Base-by-base conservation (phyloP, 2,888 invertebrate genomes). In the Dryococelus australis region DNA sequence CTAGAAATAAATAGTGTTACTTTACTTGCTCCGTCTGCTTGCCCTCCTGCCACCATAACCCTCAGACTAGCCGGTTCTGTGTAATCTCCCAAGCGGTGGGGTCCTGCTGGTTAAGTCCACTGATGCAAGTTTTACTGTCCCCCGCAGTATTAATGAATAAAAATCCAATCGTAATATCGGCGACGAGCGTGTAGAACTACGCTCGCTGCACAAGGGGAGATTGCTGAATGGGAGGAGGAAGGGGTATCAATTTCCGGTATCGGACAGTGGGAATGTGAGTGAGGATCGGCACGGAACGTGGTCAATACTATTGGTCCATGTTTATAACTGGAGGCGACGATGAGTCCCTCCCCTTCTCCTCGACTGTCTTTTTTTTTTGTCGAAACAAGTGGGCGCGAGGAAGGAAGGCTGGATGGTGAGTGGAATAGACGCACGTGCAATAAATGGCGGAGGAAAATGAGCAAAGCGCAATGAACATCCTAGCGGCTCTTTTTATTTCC, bases 71-170 rank as follows among this genome's bases (percentile, higher is more conserved):
- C 16, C 65, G 16, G 65, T 13, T 65, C 16, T 16, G 65, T 24
- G 10, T 16, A 65, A 65, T 65, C 8, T 65, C 65, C 5, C 65
- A 9, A 20, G 20, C 13, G 65, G 65, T 9, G 10, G 65, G 20
- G 24, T 20, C 16, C 16, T 65, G 16, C 16, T 65, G 65, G 65
- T 16, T 65, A 16, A 20, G 16, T 12, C 65, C 65, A 16, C 65
- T 65, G 65, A 65, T 65, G 65, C 65, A 65, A 65, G 65, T 65
- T 65, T 65, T 65, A 65, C 65, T 65, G 65, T n/a, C n/a, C 65
- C 65, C 12, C 65, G 65, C 16, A 24, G 65, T 65, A 65, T 65
- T 65, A 65, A 65, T 65, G 65, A 65, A 65, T 65, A 65, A 65
- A 65, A 65, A 65, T 65, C 65, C 65, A 65, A 65, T 65, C 65